Conservation (phyloP, 2,113 vertebrate genomes). For the Choloepus hoffmanni region DNA sequence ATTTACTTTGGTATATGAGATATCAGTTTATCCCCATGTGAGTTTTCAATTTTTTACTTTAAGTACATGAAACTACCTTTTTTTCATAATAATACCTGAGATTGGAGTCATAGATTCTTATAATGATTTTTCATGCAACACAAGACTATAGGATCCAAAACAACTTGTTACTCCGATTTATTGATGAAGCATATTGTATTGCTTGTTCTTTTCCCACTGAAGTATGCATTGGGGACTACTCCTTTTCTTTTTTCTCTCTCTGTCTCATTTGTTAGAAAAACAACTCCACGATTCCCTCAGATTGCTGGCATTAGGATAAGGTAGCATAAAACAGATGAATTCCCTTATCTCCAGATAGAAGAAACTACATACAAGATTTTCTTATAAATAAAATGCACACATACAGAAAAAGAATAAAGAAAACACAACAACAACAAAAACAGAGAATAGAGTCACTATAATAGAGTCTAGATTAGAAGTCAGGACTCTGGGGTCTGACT, state of each 20-base stretch:
- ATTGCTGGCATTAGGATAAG: conserved; percentile 4
- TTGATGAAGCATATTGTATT: not conserved
- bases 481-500: not conserved
- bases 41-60: conserved; percentile 14
- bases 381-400: not conserved
- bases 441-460: not conserved
- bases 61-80: not conserved
- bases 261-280: conserved; percentile 22
- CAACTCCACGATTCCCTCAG: not conserved
- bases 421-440: not conserved
- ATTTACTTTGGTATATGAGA: no score
- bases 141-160: not conserved
- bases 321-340: not conserved
- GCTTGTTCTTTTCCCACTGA: not conserved
- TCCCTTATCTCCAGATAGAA: conserved; percentile 6
- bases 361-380: not conserved
- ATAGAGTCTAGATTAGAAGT: not conserved
- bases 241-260: not conserved
- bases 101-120: not conserved
- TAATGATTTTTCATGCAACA: not conserved
- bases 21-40: not conserved
- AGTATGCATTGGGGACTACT: not conserved
- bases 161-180: not conserved
- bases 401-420: no score
- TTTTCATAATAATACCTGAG: conserved; percentile 20